Base-by-base conservation (phyloP, 2,888 invertebrate species). In the Hyles lineata region DNA sequence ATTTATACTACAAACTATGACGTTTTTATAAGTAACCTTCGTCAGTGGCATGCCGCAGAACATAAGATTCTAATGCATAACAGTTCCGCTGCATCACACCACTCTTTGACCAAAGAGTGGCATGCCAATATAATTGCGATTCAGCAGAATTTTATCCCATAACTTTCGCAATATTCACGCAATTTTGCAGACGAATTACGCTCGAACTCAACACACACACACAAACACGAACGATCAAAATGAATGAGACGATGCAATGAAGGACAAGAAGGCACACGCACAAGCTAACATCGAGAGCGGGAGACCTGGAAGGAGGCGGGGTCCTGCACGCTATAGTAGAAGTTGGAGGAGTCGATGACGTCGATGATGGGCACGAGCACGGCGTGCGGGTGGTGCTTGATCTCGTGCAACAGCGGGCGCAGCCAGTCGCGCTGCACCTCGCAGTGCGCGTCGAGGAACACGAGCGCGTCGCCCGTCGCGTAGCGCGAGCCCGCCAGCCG, bases 311-410 rank as follows among this genome's bases (percentile, higher is more conserved):
- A 95, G 25, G 78, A 89, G 77, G 87, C 89, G 35, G 94, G 89
- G 79, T 95, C 96, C 90, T 89, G 93, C n/a, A 95, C 95, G 80
- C 96, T 96, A 90, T 98, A 98, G 84, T 96, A 96, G 89, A 98
- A 96, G 70, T 96, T 97, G 78, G 96, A 95, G 76, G 97, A 97
- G 88, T 98, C 97, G 81, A 99, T 98, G 73, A 98, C 97, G 93
- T 99, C 99, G 79, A 99, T 99, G 81, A 99, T 98, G 67, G 99
- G 99, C 82, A 98, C 98, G 72, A 98, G 95, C 11, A 99, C 98
- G 15, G 98, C 96, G 43, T 96, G 96, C 0, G 80, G 98, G 52
- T 97, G 96, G 79, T 98, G 96, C 90, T 97, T 97, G 85, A 99
- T 97, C 74, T 78, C 80, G 71, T 81, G 78, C 55, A 99, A 94